Percentiles rank a stretch among this genome's conserved stretches.
These are phyloP conservation scores for Platynereis dumerilii DNA, from an alignment of 2,888 invertebrate species.

Conservation along the genomic window DNA sequence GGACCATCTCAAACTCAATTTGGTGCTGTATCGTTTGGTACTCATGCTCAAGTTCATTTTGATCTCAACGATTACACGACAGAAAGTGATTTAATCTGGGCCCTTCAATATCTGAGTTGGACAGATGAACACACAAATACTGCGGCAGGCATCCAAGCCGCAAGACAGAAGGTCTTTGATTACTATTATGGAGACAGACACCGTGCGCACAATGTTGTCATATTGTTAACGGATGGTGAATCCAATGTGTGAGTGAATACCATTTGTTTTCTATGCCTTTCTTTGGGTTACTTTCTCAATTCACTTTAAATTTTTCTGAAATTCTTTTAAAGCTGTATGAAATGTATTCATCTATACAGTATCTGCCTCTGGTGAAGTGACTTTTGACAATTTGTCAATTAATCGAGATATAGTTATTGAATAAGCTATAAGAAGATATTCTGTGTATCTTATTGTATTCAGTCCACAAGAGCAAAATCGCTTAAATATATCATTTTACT, in stretches of 20 bases:
- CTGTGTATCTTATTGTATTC: too few species aligned
- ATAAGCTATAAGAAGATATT: too few species aligned
- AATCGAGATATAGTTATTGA: too few species aligned
- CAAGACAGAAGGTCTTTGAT: neutral
- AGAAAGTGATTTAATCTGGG: neutral
- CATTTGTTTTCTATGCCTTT: too few species aligned
- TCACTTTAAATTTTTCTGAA: too few species aligned
- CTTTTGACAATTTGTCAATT: too few species aligned
- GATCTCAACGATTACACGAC: slow-evolving; percentile 17
- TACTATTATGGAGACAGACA: slow-evolving; percentile 13
- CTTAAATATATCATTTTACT: too few species aligned
- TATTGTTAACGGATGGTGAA: slow-evolving; percentile 17
- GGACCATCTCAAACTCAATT: slow-evolving; percentile 2
- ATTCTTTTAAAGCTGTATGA: too few species aligned
- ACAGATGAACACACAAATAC: slow-evolving; percentile 18
- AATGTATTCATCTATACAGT: too few species aligned
- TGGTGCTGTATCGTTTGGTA: slow-evolving; percentile 19
- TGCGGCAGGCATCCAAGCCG: slow-evolving; percentile 9
- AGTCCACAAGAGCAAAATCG: too few species aligned
- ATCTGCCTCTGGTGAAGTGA: too few species aligned
- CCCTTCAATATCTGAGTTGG: slow-evolving; percentile 8
- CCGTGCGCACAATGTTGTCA: slow-evolving; percentile 8
- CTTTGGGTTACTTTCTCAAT: too few species aligned
- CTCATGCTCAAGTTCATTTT: slow-evolving; percentile 22
- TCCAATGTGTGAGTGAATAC: neutral